Conservation (phyloP, 2,888 invertebrate species). For the Tetragonula carbonaria region DNA sequence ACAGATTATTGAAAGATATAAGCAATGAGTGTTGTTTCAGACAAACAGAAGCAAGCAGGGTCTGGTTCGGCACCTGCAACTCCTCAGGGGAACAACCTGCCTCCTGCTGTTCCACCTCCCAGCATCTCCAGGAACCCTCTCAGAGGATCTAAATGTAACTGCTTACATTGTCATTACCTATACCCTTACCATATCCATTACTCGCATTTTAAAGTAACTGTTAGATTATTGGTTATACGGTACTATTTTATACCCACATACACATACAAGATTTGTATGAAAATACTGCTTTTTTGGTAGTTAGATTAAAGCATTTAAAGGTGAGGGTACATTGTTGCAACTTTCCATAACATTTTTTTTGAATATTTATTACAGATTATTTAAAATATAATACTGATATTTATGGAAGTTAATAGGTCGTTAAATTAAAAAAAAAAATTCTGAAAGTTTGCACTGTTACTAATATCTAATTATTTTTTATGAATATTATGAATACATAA, state of each 20-base stretch:
- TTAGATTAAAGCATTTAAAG: slow-evolving; percentile 37
- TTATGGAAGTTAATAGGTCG: not conserved
- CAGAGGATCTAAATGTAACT: slow-evolving; percentile 93
- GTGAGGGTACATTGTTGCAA: slow-evolving; percentile 42
- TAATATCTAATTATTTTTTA: slow-evolving; percentile 9
- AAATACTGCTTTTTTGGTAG: slow-evolving; percentile 39
- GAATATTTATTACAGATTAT: slow-evolving; percentile 17
- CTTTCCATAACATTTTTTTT: slow-evolving; percentile 28
- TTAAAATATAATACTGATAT: not conserved
- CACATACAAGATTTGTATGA: slow-evolving; percentile 14
- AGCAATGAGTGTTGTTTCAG: slow-evolving; percentile 85
- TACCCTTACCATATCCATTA: slow-evolving; percentile 64
- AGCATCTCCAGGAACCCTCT: slow-evolving; percentile 91
- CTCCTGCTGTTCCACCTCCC: slow-evolving; percentile 85
- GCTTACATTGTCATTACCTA: slow-evolving; percentile 81
- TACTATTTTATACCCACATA: slow-evolving; percentile 7
- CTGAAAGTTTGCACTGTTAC: not conserved
- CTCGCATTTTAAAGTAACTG: slow-evolving; percentile 50
- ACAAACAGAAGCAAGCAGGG: slow-evolving; percentile 87
- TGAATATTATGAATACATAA: not conserved
- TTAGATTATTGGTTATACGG: slow-evolving; percentile 36
- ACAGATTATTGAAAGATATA: slow-evolving; percentile 66
- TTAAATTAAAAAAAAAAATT: not conserved
- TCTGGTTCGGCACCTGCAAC: slow-evolving; percentile 90
- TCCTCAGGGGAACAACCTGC: slow-evolving; percentile 87